These are phyloP conservation scores for Ginglymostoma cirratum DNA, from an alignment of 2,113 vertebrate species.

Conservation along the genomic window DNA sequence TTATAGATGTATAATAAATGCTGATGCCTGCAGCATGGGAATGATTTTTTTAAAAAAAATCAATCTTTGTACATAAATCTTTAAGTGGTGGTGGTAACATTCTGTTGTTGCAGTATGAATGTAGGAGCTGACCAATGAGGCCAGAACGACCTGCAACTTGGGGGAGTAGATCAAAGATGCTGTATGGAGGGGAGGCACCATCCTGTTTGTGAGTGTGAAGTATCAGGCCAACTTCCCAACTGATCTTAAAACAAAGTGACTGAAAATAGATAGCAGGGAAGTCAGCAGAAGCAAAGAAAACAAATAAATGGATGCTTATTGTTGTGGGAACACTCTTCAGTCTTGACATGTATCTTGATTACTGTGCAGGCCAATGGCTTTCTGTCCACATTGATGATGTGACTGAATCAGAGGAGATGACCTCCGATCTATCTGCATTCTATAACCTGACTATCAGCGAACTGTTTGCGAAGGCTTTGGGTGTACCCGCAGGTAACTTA, in stretches of 20 bases:
- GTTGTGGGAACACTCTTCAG: neutral
- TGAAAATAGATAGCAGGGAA: neutral
- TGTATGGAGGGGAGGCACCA: neutral
- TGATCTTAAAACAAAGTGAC: neutral
- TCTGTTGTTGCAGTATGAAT: neutral
- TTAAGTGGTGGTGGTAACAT: neutral
- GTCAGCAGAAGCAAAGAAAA: neutral
- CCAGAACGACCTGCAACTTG: neutral
- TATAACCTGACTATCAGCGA: conserved; percentile 56
- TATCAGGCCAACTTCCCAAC: neutral
- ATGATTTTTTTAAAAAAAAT: too few relatives aligned
- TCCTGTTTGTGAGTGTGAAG: neutral
- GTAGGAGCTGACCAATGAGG: neutral
- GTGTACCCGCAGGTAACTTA: neutral
- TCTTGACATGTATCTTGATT: neutral
- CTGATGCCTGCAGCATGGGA: too few relatives aligned
- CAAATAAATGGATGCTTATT: neutral
- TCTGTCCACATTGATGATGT: conserved; percentile 62
- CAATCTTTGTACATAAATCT: neutral
- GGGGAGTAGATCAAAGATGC: neutral
- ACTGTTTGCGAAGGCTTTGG: conserved; percentile 44
- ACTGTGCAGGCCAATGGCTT: conserved; percentile 54
- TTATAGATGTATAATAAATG: too few relatives aligned
- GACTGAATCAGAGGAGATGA: conserved; percentile 59
- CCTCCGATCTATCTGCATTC: conserved; percentile 52